Conservation (phyloP, 2,888 invertebrate species). For the Lithophane leautieri region DNA sequence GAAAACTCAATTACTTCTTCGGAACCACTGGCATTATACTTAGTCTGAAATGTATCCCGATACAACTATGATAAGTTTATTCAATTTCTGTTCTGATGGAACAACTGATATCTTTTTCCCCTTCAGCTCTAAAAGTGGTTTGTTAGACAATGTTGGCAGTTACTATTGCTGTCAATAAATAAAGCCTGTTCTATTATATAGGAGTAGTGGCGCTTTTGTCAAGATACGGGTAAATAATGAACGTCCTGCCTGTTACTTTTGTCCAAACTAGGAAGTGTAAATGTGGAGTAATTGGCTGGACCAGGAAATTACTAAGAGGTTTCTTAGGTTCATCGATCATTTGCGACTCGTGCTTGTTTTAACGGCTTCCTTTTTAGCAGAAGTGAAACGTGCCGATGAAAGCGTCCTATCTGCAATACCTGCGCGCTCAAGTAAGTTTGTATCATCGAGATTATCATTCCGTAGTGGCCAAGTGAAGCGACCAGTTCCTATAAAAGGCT, state of each 20-base stretch:
- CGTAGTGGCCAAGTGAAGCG: slow-evolving; percentile 67
- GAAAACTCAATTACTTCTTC: slow-evolving; percentile 59
- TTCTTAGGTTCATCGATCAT: slow-evolving; percentile 79
- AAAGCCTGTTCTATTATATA: slow-evolving; percentile 75
- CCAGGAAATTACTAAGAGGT: slow-evolving; percentile 79
- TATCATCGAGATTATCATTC: slow-evolving; percentile 69
- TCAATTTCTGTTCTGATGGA: slow-evolving; percentile 49
- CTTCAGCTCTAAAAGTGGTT: slow-evolving; percentile 49
- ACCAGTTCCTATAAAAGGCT: slow-evolving; percentile 79
- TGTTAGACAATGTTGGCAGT: slow-evolving; percentile 59
- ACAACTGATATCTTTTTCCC: slow-evolving; percentile 44
- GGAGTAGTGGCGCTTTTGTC: slow-evolving; percentile 74
- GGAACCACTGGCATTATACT: slow-evolving; percentile 28
- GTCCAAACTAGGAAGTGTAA: slow-evolving; percentile 83
- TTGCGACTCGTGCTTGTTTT: slow-evolving; percentile 70
- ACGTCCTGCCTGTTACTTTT: slow-evolving; percentile 77
- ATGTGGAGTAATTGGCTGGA: slow-evolving; percentile 79
- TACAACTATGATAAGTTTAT: slow-evolving; percentile 30
- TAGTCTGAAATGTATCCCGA: slow-evolving; percentile 31
- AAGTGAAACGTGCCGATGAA: slow-evolving; percentile 71
- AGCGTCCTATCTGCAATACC: slow-evolving; percentile 64
- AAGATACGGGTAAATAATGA: slow-evolving; percentile 79
- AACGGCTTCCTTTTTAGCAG: slow-evolving; percentile 74
- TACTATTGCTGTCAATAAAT: slow-evolving; percentile 73
- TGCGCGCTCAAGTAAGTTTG: slow-evolving; percentile 51